Conservation (phyloP, 2,797 vertebrate genomes). For the Bryconaethiops microstoma region DNA sequence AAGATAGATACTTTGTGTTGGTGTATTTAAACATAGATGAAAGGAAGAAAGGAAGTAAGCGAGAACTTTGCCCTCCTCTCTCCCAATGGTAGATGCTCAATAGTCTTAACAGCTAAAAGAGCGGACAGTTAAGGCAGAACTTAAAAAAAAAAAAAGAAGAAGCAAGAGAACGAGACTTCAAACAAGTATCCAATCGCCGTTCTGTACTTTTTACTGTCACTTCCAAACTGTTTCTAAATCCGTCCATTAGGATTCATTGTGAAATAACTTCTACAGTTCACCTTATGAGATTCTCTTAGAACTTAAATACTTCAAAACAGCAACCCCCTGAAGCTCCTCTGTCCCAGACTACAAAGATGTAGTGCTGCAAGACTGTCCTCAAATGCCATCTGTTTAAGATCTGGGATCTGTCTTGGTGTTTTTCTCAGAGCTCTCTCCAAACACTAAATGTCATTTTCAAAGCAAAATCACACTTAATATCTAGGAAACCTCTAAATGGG, state of each 20-base stretch:
- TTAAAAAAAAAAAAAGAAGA: not conserved
- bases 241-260: constrained; percentile 40
- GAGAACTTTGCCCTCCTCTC: not conserved
- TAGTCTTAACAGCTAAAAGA: constrained; percentile 19
- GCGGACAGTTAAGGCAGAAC: not conserved
- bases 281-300: constrained; percentile 41
- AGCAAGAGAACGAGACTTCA: constrained; percentile 5
- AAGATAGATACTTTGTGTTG: not conserved
- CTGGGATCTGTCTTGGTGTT: constrained; percentile 22
- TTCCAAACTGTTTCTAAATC: constrained; percentile 38
- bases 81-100: constrained; percentile 5
- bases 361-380: constrained; percentile 35
- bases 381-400: constrained; percentile 48
- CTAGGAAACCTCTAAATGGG: constrained; percentile 9
- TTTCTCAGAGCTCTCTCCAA: constrained; percentile 31
- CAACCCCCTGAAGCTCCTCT: constrained; percentile 37
- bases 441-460: constrained; percentile 30
- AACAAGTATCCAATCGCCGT: constrained; percentile 10
- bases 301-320: constrained; percentile 44
- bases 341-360: constrained; percentile 44
- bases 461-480: constrained; percentile 29
- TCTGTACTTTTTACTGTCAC: constrained; percentile 18
- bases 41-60: constrained; percentile 17
- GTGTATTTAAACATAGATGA: constrained; percentile 9
- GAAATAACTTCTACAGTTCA: constrained; percentile 38